phyloP scores from a whole-genome alignment of 1,140 invertebrate genomes.

The Mya arenaria region DNA sequence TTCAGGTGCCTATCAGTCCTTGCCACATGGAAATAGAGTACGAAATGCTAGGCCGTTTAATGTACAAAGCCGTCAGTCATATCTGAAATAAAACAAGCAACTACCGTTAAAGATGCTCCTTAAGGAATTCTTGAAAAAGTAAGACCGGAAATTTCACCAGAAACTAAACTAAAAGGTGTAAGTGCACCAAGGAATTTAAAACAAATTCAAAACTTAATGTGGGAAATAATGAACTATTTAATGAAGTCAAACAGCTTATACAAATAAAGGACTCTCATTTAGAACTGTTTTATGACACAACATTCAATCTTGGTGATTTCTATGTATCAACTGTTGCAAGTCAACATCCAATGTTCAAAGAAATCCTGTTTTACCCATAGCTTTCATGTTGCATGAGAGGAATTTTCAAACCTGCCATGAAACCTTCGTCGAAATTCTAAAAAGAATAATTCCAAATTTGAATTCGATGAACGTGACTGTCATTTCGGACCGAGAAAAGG shows the following conservation, averaged over 20 bases:
- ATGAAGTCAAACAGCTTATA: conserved; percentile 31
- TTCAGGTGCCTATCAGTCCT: not conserved
- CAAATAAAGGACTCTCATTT: conserved; percentile 31
- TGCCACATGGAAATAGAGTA: conserved; percentile 22
- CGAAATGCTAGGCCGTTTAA: not conserved
- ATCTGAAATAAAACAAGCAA: too few relatives aligned
- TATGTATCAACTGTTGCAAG: conserved; percentile 15
- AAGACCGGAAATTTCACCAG: too few relatives aligned
- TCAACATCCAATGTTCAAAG: conserved; percentile 40
- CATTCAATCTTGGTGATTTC: conserved; percentile 32
- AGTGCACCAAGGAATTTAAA: too few relatives aligned
- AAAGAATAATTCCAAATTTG: conserved; percentile 18
- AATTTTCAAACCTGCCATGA: conserved; percentile 35
- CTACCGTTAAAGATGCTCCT: too few relatives aligned
- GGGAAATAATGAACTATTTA: conserved; percentile 24
- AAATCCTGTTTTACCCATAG: conserved; percentile 19
- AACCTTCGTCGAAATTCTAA: conserved; percentile 8
- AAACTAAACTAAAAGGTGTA: too few relatives aligned
- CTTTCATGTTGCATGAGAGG: conserved; percentile 37
- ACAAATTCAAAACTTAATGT: conserved; percentile 18
- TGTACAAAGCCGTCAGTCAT: conserved; percentile 21
- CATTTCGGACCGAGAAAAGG: conserved; percentile 11
- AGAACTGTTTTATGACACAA: conserved; percentile 31
- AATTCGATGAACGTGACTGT: conserved; percentile 14
- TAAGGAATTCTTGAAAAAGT: too few relatives aligned